Conservation (phyloP, 2,113 vertebrate species). For the Myotis yumanensis region DNA sequence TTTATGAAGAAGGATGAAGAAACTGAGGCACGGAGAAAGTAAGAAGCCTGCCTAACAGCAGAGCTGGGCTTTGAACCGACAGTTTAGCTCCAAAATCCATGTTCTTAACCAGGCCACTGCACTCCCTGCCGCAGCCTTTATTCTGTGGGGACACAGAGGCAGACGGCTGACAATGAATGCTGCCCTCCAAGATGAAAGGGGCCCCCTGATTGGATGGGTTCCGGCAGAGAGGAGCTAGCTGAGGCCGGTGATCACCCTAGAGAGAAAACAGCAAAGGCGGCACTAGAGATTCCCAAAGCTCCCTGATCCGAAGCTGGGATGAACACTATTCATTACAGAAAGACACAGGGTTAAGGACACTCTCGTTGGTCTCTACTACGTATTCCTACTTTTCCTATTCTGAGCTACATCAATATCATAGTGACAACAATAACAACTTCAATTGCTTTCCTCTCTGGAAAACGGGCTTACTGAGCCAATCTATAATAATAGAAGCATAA, state of each 20-base stretch:
- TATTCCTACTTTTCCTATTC: neutral
- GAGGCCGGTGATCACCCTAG: accelerated
- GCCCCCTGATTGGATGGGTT: accelerated
- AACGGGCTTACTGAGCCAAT: neutral
- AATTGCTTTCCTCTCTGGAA: neutral
- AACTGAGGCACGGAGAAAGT: neutral
- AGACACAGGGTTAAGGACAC: neutral
- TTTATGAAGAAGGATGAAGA: neutral
- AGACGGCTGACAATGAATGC: neutral
- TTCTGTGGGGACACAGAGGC: neutral
- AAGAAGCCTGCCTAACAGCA: neutral
- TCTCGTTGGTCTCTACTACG: neutral
- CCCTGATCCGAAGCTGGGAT: neutral
- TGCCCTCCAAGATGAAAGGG: neutral
- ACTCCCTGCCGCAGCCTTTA: neutral
- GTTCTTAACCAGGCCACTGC: accelerated
- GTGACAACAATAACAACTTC: neutral
- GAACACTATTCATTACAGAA: neutral
- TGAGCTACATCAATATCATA: neutral
- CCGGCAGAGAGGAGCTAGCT: accelerated
- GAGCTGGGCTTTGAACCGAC: neutral
- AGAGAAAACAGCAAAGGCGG: neutral
- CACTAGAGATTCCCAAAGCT: neutral
- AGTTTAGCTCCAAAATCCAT: accelerated
- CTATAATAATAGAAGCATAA: too few species aligned